A percentile compares a stretch with the other conserved stretches of the same genome.
phyloP scores from a whole-genome alignment of 2,797 vertebrate genomes.

The Halcyon chelicuti region DNA sequence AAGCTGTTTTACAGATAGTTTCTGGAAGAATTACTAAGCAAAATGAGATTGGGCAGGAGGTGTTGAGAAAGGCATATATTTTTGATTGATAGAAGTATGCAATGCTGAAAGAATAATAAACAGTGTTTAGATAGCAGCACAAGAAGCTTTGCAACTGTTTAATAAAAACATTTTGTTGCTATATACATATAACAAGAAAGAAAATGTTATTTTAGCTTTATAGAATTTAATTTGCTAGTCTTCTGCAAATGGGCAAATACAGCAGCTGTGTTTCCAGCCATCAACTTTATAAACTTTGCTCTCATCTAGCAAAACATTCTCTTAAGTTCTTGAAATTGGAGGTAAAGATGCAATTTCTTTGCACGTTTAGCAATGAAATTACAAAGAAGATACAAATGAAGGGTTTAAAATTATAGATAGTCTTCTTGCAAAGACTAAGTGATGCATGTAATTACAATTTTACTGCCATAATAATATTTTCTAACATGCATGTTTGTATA shows the following conservation, averaged over 20 bases:
- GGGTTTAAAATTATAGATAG: conserved; percentile 13
- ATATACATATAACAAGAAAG: conserved; percentile 20
- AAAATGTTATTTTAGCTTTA: conserved; percentile 28
- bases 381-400: neutral
- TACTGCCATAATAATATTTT: neutral
- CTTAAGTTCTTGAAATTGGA: conserved; percentile 25
- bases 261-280: conserved; percentile 51
- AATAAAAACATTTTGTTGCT: conserved; percentile 54
- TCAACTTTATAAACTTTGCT: conserved; percentile 47
- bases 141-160: conserved; percentile 64
- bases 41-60: conserved; percentile 31
- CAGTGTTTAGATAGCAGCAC: conserved; percentile 45
- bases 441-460: neutral
- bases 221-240: conserved; percentile 39
- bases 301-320: conserved; percentile 45
- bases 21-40: neutral
- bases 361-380: conserved; percentile 18
- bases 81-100: conserved; percentile 40
- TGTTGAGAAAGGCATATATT: conserved; percentile 25
- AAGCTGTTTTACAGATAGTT: neutral
- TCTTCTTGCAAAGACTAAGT: conserved; percentile 11
- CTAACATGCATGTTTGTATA: neutral
- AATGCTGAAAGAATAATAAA: conserved; percentile 47
- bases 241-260: conserved; percentile 50
- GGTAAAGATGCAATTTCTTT: conserved; percentile 45